These are phyloP conservation scores for Sialia sialis DNA, from an alignment of 2,113 vertebrate genomes.

Conservation along the genomic window DNA sequence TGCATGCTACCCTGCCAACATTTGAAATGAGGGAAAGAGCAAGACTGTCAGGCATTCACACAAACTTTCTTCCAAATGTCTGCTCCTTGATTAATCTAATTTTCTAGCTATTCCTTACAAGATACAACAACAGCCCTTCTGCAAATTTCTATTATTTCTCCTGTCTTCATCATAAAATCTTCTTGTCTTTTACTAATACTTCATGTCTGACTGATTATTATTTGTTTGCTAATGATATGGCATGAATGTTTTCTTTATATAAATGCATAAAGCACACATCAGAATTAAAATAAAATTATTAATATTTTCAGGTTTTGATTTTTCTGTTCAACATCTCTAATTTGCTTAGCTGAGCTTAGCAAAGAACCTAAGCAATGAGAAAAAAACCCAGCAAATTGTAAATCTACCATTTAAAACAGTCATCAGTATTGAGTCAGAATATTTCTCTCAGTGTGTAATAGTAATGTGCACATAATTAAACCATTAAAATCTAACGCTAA, in stretches of 20 bases:
- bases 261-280: constrained; percentile 40
- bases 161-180: constrained; percentile 92
- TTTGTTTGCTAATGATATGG: constrained; percentile 81
- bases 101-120: constrained; percentile 98
- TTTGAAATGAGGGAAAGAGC: constrained; percentile 99
- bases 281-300: constrained; percentile 49
- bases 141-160: constrained; percentile 99
- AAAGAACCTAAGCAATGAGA: neutral
- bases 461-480: constrained; percentile 38
- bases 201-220: constrained; percentile 80
- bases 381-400: constrained; percentile 10
- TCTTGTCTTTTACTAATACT: constrained; percentile 73
- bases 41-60: constrained; percentile 99
- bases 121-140: constrained; percentile 94
- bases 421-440: neutral
- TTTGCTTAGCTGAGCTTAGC: constrained; percentile 15
- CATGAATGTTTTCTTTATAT: constrained; percentile 70
- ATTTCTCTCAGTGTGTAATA: constrained; percentile 14
- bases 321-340: constrained; percentile 25
- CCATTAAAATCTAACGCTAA: constrained; percentile 19
- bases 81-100: constrained; percentile 99
- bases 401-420: constrained; percentile 15
- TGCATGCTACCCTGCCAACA: constrained; percentile 99
- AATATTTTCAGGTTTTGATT: constrained; percentile 13
- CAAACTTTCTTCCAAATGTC: constrained; percentile 99